Conservation (phyloP, 2,113 vertebrate species). For the Todiramphus saurophagus region DNA sequence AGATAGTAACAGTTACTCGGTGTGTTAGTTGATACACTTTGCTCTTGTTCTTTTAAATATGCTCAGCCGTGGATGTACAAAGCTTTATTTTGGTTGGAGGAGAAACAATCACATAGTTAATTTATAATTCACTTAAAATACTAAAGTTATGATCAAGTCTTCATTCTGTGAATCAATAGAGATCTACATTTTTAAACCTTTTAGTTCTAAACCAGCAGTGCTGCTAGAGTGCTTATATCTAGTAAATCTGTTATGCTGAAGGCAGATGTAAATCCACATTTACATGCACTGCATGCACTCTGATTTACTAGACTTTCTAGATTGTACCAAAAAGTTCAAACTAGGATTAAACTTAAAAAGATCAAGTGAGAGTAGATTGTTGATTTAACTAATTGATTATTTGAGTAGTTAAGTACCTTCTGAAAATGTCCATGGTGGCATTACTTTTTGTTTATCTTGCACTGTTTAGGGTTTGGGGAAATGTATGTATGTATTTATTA, state of each 20-base stretch:
- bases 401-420: neutral
- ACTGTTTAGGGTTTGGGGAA: neutral
- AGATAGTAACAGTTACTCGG: neutral
- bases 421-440: neutral
- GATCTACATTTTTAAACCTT: neutral
- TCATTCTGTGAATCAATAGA: neutral
- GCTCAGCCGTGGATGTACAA: neutral
- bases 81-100: neutral
- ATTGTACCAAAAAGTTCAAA: neutral
- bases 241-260: neutral
- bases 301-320: neutral
- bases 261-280: neutral
- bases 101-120: accelerated
- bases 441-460: neutral
- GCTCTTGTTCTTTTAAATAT: neutral
- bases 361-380: neutral
- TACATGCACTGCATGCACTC: neutral
- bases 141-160: neutral
- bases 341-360: neutral
- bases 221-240: neutral
- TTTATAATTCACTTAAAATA: neutral
- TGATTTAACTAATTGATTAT: neutral
- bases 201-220: accelerated
- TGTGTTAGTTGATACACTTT: neutral
- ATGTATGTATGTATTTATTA: neutral